These are phyloP conservation scores for Sander lucioperca DNA, from an alignment of 2,113 vertebrate genomes.

Conservation along the genomic window DNA sequence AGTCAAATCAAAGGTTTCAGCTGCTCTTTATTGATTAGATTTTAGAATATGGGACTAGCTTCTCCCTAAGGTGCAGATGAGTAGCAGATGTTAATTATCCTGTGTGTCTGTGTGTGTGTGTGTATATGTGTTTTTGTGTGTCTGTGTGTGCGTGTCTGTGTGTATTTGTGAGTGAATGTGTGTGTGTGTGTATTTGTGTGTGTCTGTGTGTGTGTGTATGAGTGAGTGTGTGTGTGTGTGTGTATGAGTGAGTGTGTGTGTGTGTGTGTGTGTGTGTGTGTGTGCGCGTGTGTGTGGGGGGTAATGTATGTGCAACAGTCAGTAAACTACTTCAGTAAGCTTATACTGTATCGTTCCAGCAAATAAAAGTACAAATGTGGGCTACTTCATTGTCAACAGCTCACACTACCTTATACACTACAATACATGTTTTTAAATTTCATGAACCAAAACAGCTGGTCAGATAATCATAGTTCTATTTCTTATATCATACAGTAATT, in stretches of 20 bases:
- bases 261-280: slow-evolving; percentile 27
- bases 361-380: slow-evolving; percentile 33
- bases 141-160: slow-evolving; percentile 28
- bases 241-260: slow-evolving; percentile 49
- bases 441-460: background rate
- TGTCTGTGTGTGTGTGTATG: slow-evolving; percentile 29
- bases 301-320: slow-evolving; percentile 44
- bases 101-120: slow-evolving; percentile 52
- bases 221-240: background rate
- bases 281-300: background rate
- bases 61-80: slow-evolving; percentile 80
- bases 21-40: slow-evolving; percentile 84
- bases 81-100: slow-evolving; percentile 82
- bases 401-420: background rate
- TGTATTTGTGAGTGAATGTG: slow-evolving; percentile 2
- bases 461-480: background rate
- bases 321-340: slow-evolving; percentile 57
- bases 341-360: slow-evolving; percentile 38
- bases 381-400: background rate
- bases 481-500: background rate
- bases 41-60: slow-evolving; percentile 80
- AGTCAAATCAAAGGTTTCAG: slow-evolving; percentile 83
- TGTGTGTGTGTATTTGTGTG: slow-evolving; percentile 18
- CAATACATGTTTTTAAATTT: background rate
- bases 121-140: slow-evolving; percentile 47